Conservation (phyloP, 2,888 invertebrate genomes). For the Chloromyia formosa region DNA sequence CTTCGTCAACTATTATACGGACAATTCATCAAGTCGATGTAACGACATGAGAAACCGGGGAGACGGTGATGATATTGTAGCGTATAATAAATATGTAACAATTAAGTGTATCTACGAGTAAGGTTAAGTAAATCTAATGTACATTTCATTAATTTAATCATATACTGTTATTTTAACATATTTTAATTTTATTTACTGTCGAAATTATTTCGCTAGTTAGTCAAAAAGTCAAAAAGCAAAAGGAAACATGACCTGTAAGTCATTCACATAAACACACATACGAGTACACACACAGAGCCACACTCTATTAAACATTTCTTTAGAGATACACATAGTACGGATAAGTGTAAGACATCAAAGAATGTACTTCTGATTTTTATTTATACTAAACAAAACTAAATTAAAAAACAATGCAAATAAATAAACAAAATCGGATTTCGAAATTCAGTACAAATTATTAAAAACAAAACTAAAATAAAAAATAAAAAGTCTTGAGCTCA, state of each 20-base stretch:
- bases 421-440: constrained; percentile 3
- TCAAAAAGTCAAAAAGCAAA: not conserved
- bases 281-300: no score
- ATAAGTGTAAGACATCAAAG: not conserved
- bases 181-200: not conserved
- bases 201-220: not conserved
- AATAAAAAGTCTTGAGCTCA: not conserved
- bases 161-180: not conserved
- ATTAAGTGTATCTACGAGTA: not conserved
- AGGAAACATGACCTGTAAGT: not conserved
- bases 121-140: not conserved
- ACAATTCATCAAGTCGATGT: not conserved
- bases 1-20: not conserved
- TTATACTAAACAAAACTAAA: not conserved
- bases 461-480: not conserved
- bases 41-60: not conserved
- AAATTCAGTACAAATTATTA: constrained; percentile 4
- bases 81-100: no score
- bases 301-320: not conserved
- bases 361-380: constrained; percentile 2
- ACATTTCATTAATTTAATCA: not conserved
- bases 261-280: not conserved
- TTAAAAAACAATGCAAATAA: not conserved
- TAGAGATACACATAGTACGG: not conserved
- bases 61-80: not conserved